These are phyloP conservation scores for Agonum fuliginosum DNA, from an alignment of 2,888 invertebrate species.

Conservation along the genomic window DNA sequence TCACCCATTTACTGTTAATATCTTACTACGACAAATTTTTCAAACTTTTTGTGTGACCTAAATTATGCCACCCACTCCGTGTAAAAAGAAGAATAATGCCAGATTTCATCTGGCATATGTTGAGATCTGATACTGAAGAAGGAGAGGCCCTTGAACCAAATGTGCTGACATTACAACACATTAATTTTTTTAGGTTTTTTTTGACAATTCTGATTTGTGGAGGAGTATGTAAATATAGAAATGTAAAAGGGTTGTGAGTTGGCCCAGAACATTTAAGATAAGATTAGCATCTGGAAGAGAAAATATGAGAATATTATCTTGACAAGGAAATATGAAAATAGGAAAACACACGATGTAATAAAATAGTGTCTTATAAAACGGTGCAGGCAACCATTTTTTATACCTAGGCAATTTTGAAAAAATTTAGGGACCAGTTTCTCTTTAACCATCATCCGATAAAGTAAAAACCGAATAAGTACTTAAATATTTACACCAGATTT, in stretches of 20 bases:
- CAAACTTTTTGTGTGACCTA: conserved; percentile 37
- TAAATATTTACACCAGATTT: too few relatives aligned
- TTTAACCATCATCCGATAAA: too few relatives aligned
- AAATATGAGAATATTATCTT: neutral
- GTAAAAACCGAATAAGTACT: too few relatives aligned
- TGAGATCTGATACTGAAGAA: conserved; percentile 16
- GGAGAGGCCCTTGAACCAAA: conserved; percentile 21
- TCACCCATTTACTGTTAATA: neutral
- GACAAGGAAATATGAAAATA: neutral
- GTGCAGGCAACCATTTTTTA: too few relatives aligned
- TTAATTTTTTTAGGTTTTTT: conserved; percentile 23
- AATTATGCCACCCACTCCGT: conserved; percentile 10
- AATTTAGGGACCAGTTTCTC: too few relatives aligned
- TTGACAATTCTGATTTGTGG: conserved; percentile 5
- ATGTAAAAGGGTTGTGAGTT: neutral
- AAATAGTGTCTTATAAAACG: too few relatives aligned
- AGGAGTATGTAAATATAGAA: neutral
- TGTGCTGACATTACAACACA: conserved; percentile 24
- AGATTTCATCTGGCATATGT: conserved; percentile 27
- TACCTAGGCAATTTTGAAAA: too few relatives aligned
- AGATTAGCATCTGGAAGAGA: neutral
- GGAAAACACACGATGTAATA: neutral
- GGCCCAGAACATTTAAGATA: neutral
- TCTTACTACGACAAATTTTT: conserved; percentile 2
- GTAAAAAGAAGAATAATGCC: conserved; percentile 4